These are phyloP conservation scores for Premnoplex brunnescens DNA, from an alignment of 2,797 vertebrate genomes.

Conservation along the genomic window DNA sequence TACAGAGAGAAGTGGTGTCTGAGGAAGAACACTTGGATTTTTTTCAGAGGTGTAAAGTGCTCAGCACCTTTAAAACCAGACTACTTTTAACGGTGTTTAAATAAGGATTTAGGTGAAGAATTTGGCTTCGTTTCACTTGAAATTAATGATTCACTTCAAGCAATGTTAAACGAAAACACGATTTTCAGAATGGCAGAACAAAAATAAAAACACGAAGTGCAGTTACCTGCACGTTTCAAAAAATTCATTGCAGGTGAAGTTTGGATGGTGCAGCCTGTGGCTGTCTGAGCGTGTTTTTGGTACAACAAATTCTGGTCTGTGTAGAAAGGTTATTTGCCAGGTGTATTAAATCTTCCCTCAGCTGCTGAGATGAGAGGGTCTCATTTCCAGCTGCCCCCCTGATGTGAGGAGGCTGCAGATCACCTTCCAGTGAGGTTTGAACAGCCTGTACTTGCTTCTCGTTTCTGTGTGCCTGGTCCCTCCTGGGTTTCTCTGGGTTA, in stretches of 20 bases:
- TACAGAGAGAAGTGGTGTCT: background rate
- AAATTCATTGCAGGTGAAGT: background rate
- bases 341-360: background rate
- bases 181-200: background rate
- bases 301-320: background rate
- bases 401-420: background rate
- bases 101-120: background rate
- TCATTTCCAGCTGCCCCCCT: background rate
- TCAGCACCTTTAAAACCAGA: background rate
- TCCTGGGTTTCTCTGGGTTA: background rate
- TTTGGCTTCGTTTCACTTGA: background rate
- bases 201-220: background rate
- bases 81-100: background rate
- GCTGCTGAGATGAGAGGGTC: background rate
- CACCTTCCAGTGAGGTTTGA: background rate
- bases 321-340: background rate
- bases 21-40: background rate
- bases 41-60: background rate
- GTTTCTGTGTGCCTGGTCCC: fast-evolving
- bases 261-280: background rate
- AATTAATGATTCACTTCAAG: background rate
- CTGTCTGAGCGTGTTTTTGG: background rate
- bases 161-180: background rate
- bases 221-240: background rate
- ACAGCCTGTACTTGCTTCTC: background rate